Percentiles rank a stretch among this genome's conserved stretches.
Conservation (phyloP, 1,140 invertebrate species). For the Schlechtendalia chinensis region DNA sequence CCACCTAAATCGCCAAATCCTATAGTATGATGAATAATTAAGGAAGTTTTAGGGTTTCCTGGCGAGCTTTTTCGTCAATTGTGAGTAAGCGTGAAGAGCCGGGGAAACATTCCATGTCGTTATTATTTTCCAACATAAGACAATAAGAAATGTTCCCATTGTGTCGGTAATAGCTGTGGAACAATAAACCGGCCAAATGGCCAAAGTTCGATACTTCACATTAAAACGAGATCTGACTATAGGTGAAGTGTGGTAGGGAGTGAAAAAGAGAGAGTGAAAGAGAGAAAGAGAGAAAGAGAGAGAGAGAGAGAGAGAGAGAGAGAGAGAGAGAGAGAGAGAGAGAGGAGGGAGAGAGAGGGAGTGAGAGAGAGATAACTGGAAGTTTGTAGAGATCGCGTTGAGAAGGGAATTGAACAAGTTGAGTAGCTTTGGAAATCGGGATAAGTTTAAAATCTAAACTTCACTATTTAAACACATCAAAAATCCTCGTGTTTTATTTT, state of each 20-base stretch:
- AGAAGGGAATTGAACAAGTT: too few relatives aligned
- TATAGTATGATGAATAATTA: slow-evolving; percentile 38
- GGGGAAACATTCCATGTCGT: not conserved
- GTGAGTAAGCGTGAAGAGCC: not conserved
- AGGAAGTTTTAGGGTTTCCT: slow-evolving; percentile 35
- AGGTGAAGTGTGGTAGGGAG: not conserved
- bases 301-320: too few relatives aligned
- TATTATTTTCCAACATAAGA: slow-evolving; percentile 44
- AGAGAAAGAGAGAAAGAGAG: too few relatives aligned
- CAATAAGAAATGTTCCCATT: slow-evolving; percentile 44
- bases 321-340: too few relatives aligned
- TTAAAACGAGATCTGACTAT: not conserved
- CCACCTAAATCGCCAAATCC: not conserved
- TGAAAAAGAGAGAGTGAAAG: too few relatives aligned
- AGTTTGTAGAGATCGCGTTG: not conserved
- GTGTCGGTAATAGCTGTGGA: slow-evolving; percentile 31
- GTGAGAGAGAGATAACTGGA: not conserved
- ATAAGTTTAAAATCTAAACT: slow-evolving; percentile 24
- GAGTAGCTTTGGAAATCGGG: not conserved
- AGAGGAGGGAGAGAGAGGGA: too few relatives aligned
- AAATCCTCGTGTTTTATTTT: slow-evolving; percentile 1
- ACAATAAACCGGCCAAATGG: slow-evolving; percentile 46
- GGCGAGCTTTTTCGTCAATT: slow-evolving; percentile 28
- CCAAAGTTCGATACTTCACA: slow-evolving; percentile 42
- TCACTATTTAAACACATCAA: slow-evolving; percentile 10